Evolutionary conservation across 2,797 vertebrate genomes (phyloP), one percentile per base, ranked within the genome.

Genomic region (Rhynchotus rufescens): DNA sequence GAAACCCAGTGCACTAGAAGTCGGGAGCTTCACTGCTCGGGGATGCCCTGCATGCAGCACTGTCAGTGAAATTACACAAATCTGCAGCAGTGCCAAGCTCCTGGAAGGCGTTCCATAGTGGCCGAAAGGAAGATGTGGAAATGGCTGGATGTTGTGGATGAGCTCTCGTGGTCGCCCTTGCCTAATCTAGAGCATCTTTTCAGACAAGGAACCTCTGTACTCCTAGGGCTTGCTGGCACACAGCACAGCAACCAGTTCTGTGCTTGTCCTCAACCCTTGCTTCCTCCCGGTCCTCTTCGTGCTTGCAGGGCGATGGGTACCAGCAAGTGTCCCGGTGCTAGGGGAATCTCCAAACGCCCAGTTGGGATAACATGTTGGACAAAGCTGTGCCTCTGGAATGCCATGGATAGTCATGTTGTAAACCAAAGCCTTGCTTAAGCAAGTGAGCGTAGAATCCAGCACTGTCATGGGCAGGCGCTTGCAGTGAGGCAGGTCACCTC

Each of bases 201-300:
- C 25, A 54, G 6, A 5, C 73, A 26, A n/a, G 28, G 4, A 2
- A 4, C 49, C 36, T 19, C 52, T 15, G 1, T n/a, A 1, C 44
- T 62, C 6, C 38, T 20, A 12, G 45, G 19, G 60, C 57, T 47
- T 45, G 34, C 26, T 57, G 56, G 54, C 68, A 51, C 0, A 1
- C 66, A 65, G 26, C 26, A 40, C 15, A n/a, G 1, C 56, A 74
- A n/a, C 21, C 11, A 28, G 17, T n/a, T 65, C 32, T 52, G 13
- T 9, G 4, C 4, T 66, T 44, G 19, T 68, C 7, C 36, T 42
- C 23, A 54, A 28, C 12, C 17, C 13, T 38, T 80, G 11, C 12
- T 74, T 8, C 36, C 36, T 28, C n/a, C 36, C 61, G 36, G 7
- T 19, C 23, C 1, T 0, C 22, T 49, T 9, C 59, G 15, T 86